Base-by-base conservation (phyloP, 2,888 invertebrate species). In the Eudasyphora cyanicolor region DNA sequence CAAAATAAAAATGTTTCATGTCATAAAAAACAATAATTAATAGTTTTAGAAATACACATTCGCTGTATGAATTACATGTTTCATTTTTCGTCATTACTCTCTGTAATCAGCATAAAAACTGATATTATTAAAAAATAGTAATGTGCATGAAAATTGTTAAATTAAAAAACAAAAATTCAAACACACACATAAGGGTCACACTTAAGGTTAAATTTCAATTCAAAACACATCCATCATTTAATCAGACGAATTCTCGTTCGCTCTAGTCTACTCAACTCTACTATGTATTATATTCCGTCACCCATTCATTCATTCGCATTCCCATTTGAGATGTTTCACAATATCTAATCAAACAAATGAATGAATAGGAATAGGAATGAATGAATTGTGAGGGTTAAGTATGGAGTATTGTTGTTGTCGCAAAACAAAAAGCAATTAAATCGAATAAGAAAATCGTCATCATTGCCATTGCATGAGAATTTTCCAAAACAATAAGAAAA, bases 141-240 rank as follows among this genome's bases (percentile, higher is more conserved):
- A 75, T 75, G 51, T 76, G 67, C 19, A 57, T 49, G 49, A 71
- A 77, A 57, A n/a, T n/a, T n/a, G n/a, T n/a, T n/a, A n/a, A n/a
- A n/a, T n/a, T n/a, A n/a, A 14, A 51, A 27, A 29, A 38, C 70
- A 17, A 21, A 10, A 7, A 54, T 54, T 19, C 21, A 24, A 14
- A 27, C 27, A 14, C 2, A 32, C 45, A 86, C 86, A 89, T 89
- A 87, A 86, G 89, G 90, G 90, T 90, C 90, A 89, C 88, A 87
- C 87, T 87, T 86, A 85, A 82, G 76, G 88, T 89, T 89, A 87
- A 88, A 88, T 87, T 87, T 88, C 88, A 89, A 88, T 89, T 88
- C 88, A 88, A 88, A 90, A 87, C 88, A 89, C 89, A 90, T 90
- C 90, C 88, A 90, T 90, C 90, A 90, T 89, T 90, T 91, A 90